Evolutionary conservation across 2,888 invertebrate species (phyloP), one percentile per base, ranked within the genome.

Genomic region (Sabatieria punctata): DNA sequence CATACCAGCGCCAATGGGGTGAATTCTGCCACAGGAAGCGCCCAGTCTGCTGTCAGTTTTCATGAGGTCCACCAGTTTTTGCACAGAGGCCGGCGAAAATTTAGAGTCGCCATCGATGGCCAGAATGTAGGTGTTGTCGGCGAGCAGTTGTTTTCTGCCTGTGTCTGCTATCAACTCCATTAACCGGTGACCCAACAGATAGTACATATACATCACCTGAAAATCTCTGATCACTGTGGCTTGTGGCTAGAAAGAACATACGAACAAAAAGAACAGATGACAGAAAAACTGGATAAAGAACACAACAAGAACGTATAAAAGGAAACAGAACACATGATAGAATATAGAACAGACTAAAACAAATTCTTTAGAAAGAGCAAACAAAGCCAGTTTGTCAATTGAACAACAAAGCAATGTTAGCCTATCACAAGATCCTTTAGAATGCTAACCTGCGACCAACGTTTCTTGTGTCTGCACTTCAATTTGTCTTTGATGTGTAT

Each of bases 401-500:
- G n/a, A n/a, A n/a, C n/a, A n/a, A n/a, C n/a, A n/a, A n/a, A n/a
- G n/a, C n/a, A n/a, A n/a, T n/a, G n/a, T n/a, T n/a, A n/a, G n/a
- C n/a, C n/a, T n/a, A n/a, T n/a, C n/a, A n/a, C n/a, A n/a, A n/a
- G n/a, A n/a, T n/a, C n/a, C n/a, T n/a, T n/a, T n/a, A n/a, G n/a
- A n/a, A n/a, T n/a, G n/a, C n/a, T n/a, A n/a, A 78, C 78, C 75
- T 88, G 88, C 42, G 85, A 85, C 88, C 88, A 89, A 49, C 89
- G 75, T 66, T 89, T 89, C 63, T 82, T 80, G 59, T 84, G 80
- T 30, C 88, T 74, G 45, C 89, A 86, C 65, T 82, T 82, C 21
- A 77, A 75, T 61, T 84, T 85, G 66, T 89, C 85, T 65, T 89
- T 89, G 49, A 89, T 70, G 65, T 89, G 88, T 8, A 80, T 82